Evolutionary conservation across 1,140 invertebrate species (phyloP).

Genomic region (Heliothis subflexa): DNA sequence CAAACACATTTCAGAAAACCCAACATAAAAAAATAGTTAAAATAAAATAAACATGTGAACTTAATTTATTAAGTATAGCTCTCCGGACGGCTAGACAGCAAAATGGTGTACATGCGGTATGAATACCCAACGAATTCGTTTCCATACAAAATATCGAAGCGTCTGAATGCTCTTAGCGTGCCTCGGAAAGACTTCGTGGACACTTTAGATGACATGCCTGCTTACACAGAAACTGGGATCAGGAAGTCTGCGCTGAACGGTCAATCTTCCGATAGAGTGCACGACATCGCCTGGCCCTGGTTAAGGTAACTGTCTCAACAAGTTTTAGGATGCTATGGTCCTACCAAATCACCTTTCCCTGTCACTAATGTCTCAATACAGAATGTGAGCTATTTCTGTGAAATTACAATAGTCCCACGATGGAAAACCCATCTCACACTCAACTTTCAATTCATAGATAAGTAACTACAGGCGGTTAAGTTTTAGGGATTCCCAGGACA

Average conservation of each 20-base stretch:
- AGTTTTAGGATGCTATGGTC: no score
- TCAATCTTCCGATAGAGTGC: constrained; percentile 66
- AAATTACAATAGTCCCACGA: no score
- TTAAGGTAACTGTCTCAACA: constrained; percentile 58
- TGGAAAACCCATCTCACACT: no score
- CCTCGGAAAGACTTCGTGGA: constrained; percentile 67
- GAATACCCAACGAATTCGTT: constrained; percentile 71
- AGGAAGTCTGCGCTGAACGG: constrained; percentile 68
- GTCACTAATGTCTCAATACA: no score
- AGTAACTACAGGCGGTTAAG: no score
- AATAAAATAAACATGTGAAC: constrained; percentile 46
- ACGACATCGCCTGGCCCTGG: constrained; percentile 75
- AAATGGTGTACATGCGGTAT: constrained; percentile 60
- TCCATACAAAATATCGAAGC: constrained; percentile 73
- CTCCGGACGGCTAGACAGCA: constrained; percentile 69
- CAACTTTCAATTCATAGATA: no score
- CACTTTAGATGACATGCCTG: constrained; percentile 72
- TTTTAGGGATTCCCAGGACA: no score
- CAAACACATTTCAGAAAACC: background rate
- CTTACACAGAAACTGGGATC: constrained; percentile 62
- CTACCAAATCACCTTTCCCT: no score
- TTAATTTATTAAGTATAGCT: constrained; percentile 54
- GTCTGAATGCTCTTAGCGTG: constrained; percentile 72
- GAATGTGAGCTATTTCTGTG: no score
- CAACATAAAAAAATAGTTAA: background rate